Evolutionary conservation across 2,113 vertebrate species (phyloP).

Genomic region (Regulus satrapa): DNA sequence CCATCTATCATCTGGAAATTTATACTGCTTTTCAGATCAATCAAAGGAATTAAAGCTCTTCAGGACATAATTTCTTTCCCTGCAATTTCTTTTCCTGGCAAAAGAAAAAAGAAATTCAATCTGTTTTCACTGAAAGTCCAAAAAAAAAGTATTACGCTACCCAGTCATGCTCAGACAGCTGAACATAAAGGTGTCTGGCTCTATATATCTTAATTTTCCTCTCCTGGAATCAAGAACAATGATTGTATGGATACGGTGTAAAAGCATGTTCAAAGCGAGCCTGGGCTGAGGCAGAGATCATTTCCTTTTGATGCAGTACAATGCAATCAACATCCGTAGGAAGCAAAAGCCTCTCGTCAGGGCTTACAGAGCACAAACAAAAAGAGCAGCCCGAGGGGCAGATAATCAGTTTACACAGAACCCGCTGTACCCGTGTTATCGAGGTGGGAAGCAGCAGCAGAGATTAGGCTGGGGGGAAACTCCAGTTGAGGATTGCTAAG

Average conservation of each 20-base stretch:
- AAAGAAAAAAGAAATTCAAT: background rate
- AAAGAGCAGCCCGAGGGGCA: background rate
- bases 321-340: background rate
- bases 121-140: background rate
- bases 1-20: background rate
- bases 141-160: background rate
- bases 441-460: background rate
- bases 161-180: background rate
- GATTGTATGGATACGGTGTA: rapidly evolving
- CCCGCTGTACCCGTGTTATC: background rate
- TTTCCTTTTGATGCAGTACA: background rate
- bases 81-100: background rate
- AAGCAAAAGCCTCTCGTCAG: background rate
- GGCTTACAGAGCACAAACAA: background rate
- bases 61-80: background rate
- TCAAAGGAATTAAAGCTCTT: background rate
- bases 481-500: background rate
- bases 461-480: background rate
- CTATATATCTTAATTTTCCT: background rate
- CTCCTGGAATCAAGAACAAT: background rate
- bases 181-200: background rate
- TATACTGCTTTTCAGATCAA: background rate
- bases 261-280: background rate
- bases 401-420: background rate
- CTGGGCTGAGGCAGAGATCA: background rate